Conservation (phyloP, 2,888 invertebrate genomes). For the Pycnomerus fuliginosus region DNA sequence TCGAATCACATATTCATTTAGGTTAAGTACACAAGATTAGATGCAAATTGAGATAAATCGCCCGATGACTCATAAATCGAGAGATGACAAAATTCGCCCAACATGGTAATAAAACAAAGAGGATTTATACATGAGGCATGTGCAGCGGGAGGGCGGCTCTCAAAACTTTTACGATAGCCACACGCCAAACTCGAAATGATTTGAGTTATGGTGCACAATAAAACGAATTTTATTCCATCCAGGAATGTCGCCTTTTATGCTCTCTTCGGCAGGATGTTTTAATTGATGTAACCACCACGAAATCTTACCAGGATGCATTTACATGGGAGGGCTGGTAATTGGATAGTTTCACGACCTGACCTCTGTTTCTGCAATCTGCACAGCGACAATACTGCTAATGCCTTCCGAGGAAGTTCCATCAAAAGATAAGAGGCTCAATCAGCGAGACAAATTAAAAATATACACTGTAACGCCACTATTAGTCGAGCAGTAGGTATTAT, state of each 20-base stretch:
- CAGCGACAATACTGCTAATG: no score
- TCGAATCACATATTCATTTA: slow-evolving; percentile 11
- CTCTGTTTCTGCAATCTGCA: slow-evolving; percentile 6
- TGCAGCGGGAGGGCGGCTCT: slow-evolving; percentile 11
- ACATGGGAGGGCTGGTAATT: slow-evolving; percentile 17
- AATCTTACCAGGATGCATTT: slow-evolving; percentile 10
- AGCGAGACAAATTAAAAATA: neutral
- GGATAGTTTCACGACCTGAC: slow-evolving; percentile 12
- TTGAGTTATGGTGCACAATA: slow-evolving; percentile 19
- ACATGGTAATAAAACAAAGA: slow-evolving; percentile 11
- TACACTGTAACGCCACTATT: neutral
- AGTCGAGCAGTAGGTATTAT: slow-evolving; percentile 10
- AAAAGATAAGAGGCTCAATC: no score
- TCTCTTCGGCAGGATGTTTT: slow-evolving; percentile 3
- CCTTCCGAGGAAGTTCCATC: no score
- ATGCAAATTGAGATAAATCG: slow-evolving; percentile 15
- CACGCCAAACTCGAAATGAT: slow-evolving; percentile 20
- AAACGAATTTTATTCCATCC: slow-evolving; percentile 11
- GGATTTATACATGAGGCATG: slow-evolving; percentile 15
- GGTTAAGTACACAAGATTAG: slow-evolving; percentile 14
- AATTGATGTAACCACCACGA: slow-evolving; percentile 21
- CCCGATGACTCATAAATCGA: slow-evolving; percentile 18
- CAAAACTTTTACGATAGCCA: slow-evolving; percentile 21
- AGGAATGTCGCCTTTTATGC: slow-evolving; percentile 17
- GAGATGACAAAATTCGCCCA: slow-evolving; percentile 9